Conservation (phyloP, 2,888 invertebrate genomes). For the Caenorhabditis sinica region DNA sequence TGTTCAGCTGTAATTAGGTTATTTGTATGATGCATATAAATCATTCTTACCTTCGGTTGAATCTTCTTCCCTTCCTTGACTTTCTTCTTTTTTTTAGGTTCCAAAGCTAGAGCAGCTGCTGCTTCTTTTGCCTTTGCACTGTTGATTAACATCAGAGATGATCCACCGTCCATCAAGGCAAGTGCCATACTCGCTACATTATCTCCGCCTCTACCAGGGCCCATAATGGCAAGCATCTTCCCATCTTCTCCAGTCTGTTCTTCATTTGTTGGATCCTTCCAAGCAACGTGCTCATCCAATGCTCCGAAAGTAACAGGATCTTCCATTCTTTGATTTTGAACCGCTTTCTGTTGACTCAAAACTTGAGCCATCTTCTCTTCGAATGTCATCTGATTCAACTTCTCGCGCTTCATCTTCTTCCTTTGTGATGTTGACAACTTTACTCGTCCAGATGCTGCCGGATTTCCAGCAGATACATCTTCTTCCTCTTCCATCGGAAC, state of each 20-base stretch:
- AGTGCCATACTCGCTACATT: slow-evolving; percentile 77
- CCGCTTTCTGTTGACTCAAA: slow-evolving; percentile 59
- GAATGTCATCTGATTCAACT: slow-evolving; percentile 56
- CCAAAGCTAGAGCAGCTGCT: slow-evolving; percentile 38
- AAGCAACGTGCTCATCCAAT: slow-evolving; percentile 62
- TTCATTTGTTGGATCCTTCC: slow-evolving; percentile 61
- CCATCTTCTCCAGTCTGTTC: slow-evolving; percentile 54
- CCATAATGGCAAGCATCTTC: slow-evolving; percentile 76
- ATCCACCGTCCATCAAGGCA: slow-evolving; percentile 75
- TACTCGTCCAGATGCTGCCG: slow-evolving; percentile 22
- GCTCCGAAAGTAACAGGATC: slow-evolving; percentile 68
- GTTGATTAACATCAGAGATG: slow-evolving; percentile 67
- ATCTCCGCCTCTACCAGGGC: slow-evolving; percentile 67
- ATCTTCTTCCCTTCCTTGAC: slow-evolving; percentile 75
- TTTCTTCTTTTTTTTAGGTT: slow-evolving; percentile 64
- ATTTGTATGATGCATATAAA: not conserved
- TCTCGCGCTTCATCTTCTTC: slow-evolving; percentile 64
- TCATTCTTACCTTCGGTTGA: slow-evolving; percentile 70
- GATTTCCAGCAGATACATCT: not conserved
- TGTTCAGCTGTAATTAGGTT: slow-evolving; percentile 74
- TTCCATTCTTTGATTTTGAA: slow-evolving; percentile 66
- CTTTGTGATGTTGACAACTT: slow-evolving; percentile 61
- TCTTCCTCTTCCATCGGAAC: slow-evolving; percentile 37
- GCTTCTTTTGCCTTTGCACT: slow-evolving; percentile 67
- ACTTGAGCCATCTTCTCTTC: slow-evolving; percentile 67